phyloP scores from a whole-genome alignment of 2,113 vertebrate species.

The Ptychochromis oligacanthus region DNA sequence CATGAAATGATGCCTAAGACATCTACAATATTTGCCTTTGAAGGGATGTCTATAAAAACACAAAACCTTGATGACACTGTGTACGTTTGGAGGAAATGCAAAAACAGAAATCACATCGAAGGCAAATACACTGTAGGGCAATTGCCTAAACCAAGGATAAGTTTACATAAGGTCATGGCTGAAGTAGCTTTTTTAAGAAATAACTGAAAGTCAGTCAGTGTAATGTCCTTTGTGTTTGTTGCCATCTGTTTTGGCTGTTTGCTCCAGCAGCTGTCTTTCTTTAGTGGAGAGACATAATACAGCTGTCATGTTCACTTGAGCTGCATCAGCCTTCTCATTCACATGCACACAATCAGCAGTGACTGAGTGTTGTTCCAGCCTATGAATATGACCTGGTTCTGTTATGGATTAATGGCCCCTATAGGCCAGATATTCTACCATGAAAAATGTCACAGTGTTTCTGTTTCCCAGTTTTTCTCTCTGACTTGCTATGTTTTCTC shows the following conservation, averaged over 20 bases:
- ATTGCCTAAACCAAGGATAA: not conserved
- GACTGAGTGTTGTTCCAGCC: not conserved
- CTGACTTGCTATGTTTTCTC: not conserved
- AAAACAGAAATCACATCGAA: not conserved
- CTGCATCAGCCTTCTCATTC: not conserved
- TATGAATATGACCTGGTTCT: not conserved
- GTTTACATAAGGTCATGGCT: not conserved
- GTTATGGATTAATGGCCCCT: conserved; percentile 19
- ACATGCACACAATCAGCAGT: not conserved
- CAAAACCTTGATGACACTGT: not conserved
- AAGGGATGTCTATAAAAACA: not conserved
- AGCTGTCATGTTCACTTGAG: conserved; percentile 9
- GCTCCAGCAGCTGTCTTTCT: not conserved
- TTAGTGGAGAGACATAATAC: not conserved
- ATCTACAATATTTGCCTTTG: not conserved
- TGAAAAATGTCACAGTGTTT: not conserved
- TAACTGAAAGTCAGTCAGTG: not conserved
- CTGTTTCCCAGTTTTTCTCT: not conserved
- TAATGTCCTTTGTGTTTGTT: not conserved
- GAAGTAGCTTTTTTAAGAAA: not conserved
- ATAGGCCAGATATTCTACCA: not conserved
- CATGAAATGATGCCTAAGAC: not conserved
- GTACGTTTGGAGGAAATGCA: not conserved
- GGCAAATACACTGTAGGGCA: not conserved
- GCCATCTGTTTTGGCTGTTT: not conserved